Conservation (phyloP, 2,797 vertebrate genomes). For the Pangasius djambal region DNA sequence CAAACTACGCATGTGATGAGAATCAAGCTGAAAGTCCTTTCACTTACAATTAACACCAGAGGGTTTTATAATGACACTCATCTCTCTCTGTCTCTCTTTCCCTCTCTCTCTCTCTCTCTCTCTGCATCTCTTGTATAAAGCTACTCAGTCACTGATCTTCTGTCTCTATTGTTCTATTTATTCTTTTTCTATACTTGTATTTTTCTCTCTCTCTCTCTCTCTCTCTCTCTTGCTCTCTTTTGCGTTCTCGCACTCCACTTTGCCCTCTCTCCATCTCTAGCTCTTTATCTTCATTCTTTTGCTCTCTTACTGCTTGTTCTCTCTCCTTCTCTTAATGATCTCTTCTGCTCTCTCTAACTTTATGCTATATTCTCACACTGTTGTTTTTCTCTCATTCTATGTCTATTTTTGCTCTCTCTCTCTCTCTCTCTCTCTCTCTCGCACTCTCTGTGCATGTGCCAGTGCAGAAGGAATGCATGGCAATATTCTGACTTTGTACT, state of each 20-base stretch:
- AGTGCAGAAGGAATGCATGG: not conserved
- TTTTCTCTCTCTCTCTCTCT: not conserved
- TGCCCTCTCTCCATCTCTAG: not conserved
- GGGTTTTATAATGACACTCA: conserved; percentile 22
- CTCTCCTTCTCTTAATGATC: not conserved
- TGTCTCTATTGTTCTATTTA: not conserved
- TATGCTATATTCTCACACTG: not conserved
- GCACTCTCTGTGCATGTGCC: not conserved
- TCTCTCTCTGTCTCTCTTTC: conserved; percentile 1
- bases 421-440: not conserved
- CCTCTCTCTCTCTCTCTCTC: not conserved
- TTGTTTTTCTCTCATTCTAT: not conserved
- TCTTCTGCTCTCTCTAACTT: not conserved
- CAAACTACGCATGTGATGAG: not conserved
- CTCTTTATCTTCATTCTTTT: not conserved
- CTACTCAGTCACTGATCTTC: not conserved
- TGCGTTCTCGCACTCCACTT: not conserved
- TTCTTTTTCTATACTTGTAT: not conserved
- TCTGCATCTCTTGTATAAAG: too few relatives aligned
- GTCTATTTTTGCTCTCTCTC: not conserved
- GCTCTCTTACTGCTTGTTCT: not conserved
- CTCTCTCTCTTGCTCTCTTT: not conserved
- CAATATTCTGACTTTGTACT: not conserved
- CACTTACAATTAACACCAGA: conserved; percentile 43
- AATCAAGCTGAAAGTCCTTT: conserved; percentile 16